Conservation (phyloP, 2,888 invertebrate species). For the Automeris io region DNA sequence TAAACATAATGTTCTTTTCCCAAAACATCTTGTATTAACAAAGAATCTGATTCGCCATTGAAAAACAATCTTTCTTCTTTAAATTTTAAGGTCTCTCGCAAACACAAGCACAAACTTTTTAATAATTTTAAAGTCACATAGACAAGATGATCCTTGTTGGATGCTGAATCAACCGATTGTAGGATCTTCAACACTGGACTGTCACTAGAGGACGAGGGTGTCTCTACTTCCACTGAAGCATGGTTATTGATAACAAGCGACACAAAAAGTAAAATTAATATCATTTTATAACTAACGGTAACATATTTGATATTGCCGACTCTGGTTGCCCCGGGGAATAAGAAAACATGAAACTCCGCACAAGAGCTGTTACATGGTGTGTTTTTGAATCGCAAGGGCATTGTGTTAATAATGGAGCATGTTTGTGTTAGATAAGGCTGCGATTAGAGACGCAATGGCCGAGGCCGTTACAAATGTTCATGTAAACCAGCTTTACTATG, state of each 20-base stretch:
- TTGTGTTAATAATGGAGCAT: constrained; percentile 9
- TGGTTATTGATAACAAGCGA: constrained; percentile 20
- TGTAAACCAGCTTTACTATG: no score
- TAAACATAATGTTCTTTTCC: constrained; percentile 36
- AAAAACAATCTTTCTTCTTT: constrained; percentile 27
- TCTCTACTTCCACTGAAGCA: constrained; percentile 23
- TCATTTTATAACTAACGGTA: constrained; percentile 45
- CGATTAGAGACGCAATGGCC: no score
- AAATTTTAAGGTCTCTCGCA: constrained; percentile 39
- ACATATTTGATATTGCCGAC: constrained; percentile 18
- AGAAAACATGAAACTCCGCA: constrained; percentile 22
- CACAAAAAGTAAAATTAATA: constrained; percentile 25
- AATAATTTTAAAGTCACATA: constrained; percentile 50
- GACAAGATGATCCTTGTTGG: constrained; percentile 43
- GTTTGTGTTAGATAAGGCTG: constrained; percentile 15
- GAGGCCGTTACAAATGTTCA: no score
- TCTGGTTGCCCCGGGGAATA: constrained; percentile 4
- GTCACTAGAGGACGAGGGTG: constrained; percentile 16
- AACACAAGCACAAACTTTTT: constrained; percentile 53
- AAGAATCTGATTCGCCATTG: constrained; percentile 21
- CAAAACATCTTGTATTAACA: constrained; percentile 18
- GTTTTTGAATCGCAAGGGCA: constrained; percentile 29
- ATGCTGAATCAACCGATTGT: constrained; percentile 45
- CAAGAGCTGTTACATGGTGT: constrained; percentile 37
- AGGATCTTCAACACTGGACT: constrained; percentile 44